A percentile compares a stretch with the other conserved stretches of the same genome.
Conservation (phyloP, 1,140 invertebrate species). For the Paraescarpia echinospica region DNA sequence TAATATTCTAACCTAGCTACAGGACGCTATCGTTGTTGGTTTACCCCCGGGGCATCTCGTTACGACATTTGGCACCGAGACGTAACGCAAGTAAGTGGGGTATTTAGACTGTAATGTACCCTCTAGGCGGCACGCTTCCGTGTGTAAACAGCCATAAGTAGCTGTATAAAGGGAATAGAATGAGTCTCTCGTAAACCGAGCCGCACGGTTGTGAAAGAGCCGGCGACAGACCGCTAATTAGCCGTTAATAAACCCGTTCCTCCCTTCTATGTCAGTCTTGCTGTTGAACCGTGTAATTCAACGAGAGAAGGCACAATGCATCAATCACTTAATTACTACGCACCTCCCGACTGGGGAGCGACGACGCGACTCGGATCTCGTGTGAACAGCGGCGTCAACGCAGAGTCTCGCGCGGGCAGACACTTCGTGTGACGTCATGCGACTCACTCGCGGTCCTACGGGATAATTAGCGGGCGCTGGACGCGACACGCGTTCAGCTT, state of each 20-base stretch:
- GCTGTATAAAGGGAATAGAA: not conserved
- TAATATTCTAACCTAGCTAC: not conserved
- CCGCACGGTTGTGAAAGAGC: not conserved
- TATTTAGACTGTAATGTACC: not conserved
- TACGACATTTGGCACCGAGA: not conserved
- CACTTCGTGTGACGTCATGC: not conserved
- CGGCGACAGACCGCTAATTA: not conserved
- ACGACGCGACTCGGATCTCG: not conserved
- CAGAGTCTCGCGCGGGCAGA: not conserved
- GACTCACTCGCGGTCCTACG: too few species aligned
- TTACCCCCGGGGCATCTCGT: not conserved
- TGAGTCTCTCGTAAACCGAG: not conserved
- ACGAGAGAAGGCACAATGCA: not conserved
- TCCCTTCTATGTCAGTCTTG: too few species aligned
- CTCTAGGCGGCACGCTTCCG: not conserved
- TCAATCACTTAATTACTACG: not conserved
- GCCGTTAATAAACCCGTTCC: not conserved
- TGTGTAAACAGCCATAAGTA: not conserved
- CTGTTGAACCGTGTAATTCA: not conserved
- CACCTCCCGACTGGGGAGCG: not conserved
- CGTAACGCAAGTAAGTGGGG: not conserved
- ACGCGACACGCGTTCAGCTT: not conserved
- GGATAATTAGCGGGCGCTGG: not conserved
- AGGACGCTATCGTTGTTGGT: not conserved
- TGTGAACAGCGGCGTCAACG: not conserved